phyloP scores from a whole-genome alignment of 2,797 vertebrate species.

The Notamacropus eugenii region DNA sequence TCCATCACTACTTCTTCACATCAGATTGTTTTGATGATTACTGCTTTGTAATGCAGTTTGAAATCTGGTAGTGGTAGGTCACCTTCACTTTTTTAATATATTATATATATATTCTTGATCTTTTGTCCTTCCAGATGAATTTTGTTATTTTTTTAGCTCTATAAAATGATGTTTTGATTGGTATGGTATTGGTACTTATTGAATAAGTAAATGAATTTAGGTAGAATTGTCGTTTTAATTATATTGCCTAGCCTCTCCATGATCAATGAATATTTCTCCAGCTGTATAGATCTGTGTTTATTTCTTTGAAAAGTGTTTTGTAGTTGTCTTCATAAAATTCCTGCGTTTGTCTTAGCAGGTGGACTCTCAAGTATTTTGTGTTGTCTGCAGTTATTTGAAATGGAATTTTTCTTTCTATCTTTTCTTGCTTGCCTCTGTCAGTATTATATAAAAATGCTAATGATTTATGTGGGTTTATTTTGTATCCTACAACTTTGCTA shows the following conservation, averaged over 20 bases:
- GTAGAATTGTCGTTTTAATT: background rate
- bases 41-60: background rate
- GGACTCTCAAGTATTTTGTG: background rate
- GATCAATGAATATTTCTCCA: background rate
- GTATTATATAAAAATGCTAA: background rate
- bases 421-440: background rate
- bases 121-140: background rate
- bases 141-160: background rate
- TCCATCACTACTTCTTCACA: background rate
- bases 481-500: background rate
- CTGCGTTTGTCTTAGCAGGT: background rate
- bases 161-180: background rate
- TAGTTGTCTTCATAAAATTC: background rate
- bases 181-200: no score
- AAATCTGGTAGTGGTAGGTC: background rate
- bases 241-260: background rate
- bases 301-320: background rate
- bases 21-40: background rate
- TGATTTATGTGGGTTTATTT: background rate
- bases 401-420: background rate
- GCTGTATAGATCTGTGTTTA: background rate
- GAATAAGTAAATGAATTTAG: background rate
- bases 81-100: no score
- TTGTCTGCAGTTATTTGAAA: background rate
- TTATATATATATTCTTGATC: background rate